These are phyloP conservation scores for Erannis defoliaria DNA, from an alignment of 2,888 invertebrate species.

Conservation along the genomic window DNA sequence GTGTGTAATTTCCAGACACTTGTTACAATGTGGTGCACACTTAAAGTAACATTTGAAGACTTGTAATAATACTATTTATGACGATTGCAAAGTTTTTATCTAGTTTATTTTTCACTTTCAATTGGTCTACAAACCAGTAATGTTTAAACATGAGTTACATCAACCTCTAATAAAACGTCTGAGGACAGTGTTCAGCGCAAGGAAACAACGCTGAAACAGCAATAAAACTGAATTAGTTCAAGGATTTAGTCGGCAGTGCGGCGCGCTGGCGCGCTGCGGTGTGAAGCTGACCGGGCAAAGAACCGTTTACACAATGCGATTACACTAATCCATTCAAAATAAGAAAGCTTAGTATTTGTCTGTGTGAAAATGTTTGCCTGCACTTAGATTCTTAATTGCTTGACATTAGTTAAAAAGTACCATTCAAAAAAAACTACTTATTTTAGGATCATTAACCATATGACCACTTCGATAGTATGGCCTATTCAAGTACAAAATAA, in stretches of 20 bases:
- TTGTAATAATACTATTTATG: too few relatives aligned
- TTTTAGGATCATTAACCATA: too few relatives aligned
- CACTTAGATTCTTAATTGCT: background rate
- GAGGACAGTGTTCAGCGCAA: constrained; percentile 1
- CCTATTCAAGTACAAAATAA: too few relatives aligned
- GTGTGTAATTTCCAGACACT: too few relatives aligned
- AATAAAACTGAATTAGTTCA: constrained; percentile 29
- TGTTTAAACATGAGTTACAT: background rate
- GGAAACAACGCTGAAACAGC: constrained; percentile 20
- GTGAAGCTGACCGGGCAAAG: background rate
- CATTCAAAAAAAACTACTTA: too few relatives aligned
- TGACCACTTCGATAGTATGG: too few relatives aligned
- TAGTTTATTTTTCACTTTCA: background rate
- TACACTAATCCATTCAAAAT: background rate
- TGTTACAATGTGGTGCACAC: too few relatives aligned
- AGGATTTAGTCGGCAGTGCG: constrained; percentile 23
- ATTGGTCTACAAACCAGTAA: background rate
- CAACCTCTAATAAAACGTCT: background rate
- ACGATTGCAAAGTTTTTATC: too few relatives aligned
- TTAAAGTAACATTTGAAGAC: too few relatives aligned
- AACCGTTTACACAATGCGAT: background rate
- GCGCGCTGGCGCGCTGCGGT: constrained; percentile 1
- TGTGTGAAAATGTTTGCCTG: background rate
- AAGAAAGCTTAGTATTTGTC: background rate
- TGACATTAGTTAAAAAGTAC: too few relatives aligned